Percentiles rank a stretch among this genome's conserved stretches.
Conservation (phyloP, 2,888 invertebrate species). For the Apodemia zela region DNA sequence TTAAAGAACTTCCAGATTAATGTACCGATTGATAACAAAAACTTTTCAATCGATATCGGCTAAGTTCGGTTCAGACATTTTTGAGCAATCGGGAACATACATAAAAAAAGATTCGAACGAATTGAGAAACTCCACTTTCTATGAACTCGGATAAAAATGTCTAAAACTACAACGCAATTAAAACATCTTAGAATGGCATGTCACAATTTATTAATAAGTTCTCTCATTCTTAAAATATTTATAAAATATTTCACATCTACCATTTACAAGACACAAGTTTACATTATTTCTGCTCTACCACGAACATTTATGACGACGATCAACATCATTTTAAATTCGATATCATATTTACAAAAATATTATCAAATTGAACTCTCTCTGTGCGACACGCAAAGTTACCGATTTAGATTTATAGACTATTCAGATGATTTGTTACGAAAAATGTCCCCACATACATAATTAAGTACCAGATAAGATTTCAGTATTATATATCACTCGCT, state of each 20-base stretch:
- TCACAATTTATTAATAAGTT: constrained; percentile 10
- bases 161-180: neutral
- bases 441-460: no score
- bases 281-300: constrained; percentile 13
- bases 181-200: neutral
- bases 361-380: neutral
- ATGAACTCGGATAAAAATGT: no score
- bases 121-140: no score
- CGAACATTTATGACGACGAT: constrained; percentile 13
- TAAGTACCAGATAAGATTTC: no score
- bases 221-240: constrained; percentile 11
- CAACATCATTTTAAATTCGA: constrained; percentile 13
- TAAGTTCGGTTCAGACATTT: no score
- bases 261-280: constrained; percentile 8
- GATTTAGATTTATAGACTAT: neutral
- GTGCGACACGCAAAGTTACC: neutral
- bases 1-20: no score
- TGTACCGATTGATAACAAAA: no score
- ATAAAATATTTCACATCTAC: constrained; percentile 16
- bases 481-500: no score
- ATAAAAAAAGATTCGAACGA: no score
- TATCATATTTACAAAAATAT: neutral
- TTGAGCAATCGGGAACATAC: no score
- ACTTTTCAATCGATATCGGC: no score
- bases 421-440: no score